phyloP scores from a whole-genome alignment of 2,797 vertebrate species.

The Platyrinchus mystaceus region DNA sequence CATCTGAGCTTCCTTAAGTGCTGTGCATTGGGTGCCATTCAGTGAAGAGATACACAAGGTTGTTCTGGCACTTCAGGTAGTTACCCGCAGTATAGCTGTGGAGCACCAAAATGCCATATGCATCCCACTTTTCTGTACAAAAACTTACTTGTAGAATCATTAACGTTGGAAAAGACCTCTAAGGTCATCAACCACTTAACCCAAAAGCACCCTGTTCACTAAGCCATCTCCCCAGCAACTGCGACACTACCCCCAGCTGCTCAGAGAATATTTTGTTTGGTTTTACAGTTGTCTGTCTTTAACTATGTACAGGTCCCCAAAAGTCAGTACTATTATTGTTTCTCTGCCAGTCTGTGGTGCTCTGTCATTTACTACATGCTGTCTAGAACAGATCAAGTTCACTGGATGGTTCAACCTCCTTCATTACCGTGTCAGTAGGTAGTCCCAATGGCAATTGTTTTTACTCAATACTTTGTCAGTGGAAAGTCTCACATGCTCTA shows the following conservation, averaged over 20 bases:
- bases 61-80: background rate
- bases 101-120: fast-evolving
- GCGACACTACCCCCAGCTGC: too few species aligned
- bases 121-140: fast-evolving
- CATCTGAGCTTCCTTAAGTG: background rate
- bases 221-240: background rate
- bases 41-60: background rate
- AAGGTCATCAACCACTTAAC: background rate
- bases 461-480: background rate
- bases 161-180: background rate
- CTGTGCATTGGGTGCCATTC: background rate
- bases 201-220: background rate
- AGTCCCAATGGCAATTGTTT: background rate
- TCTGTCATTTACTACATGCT: background rate
- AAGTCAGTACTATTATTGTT: background rate
- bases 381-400: background rate
- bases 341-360: background rate
- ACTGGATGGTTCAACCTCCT: background rate
- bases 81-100: too few species aligned
- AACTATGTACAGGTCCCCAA: background rate
- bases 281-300: background rate
- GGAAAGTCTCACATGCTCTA: background rate
- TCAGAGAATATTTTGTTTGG: background rate
- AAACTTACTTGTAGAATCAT: background rate
- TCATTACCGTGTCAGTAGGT: background rate